Base-by-base conservation (phyloP, 1,140 invertebrate genomes). In the Augochlora pura region DNA sequence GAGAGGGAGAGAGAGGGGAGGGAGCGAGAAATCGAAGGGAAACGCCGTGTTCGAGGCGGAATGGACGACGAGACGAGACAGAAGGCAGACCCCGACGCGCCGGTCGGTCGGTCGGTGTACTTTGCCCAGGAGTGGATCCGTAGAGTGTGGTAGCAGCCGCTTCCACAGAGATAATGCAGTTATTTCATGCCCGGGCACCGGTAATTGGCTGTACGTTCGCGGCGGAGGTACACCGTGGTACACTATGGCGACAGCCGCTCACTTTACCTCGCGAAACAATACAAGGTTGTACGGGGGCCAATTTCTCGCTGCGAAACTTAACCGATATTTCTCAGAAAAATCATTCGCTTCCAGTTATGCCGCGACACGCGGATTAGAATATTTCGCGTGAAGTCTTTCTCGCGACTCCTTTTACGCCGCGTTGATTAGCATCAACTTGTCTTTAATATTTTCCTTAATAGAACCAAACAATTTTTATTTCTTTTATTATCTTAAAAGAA, bases 81-180 rank as follows among this genome's bases (percentile, higher is more conserved):
- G 84, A 73, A 71, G 77, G 73, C n/a, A 65, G 78, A 49, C 71
- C 57, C 49, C 42, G 42, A 12, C 9, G 9, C 9, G 42, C 12
- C 39, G 39, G 49, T 18, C 16, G 49, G 59, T 75, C 75, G 81
- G 75, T 79, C 72, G 70, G 80, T 80, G 69, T 75, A 77, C 72
- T 77, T 84, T 84, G 78, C 67, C 67, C 62, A 73, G 60, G 38
- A 67, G 49, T 63, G 60, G 81, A 62, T 42, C 64, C 64, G 64
- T 64, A 80, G 73, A 80, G 85, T 81, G 82, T 71, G 79, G 80
- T 84, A 84, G 89, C 88, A 87, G 89, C 86, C 86, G 88, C 87
- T 91, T 91, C 90, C 88, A 91, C 85, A 85, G 86, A 92, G 90
- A 92, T 92, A 91, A 92, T 91, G 89, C 86, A 91, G 91, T 92